Evolutionary conservation across 2,888 invertebrate genomes (phyloP).

Genomic region (Spodoptera exigua): DNA sequence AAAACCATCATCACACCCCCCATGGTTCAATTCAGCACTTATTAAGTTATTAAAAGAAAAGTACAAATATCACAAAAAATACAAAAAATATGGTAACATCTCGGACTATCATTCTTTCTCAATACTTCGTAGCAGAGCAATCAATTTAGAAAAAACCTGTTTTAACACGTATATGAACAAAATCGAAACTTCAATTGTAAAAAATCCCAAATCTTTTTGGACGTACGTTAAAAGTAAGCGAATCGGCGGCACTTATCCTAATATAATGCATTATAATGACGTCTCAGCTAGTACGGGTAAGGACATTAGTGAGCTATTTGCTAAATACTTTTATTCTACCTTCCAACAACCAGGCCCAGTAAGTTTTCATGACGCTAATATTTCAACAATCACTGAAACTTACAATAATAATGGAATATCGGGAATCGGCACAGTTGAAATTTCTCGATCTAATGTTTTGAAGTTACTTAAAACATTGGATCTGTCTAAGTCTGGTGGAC

Average conservation of each 20-base stretch:
- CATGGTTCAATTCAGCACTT: no score
- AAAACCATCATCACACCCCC: no score
- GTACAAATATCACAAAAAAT: constrained; percentile 19
- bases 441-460: neutral
- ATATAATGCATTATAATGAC: constrained; percentile 23
- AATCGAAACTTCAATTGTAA: constrained; percentile 6
- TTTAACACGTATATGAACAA: constrained; percentile 6
- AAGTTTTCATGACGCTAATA: neutral
- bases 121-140: constrained; percentile 31
- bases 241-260: constrained; percentile 32
- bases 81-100: constrained; percentile 15
- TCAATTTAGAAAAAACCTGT: constrained; percentile 26
- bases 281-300: constrained; percentile 26
- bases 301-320: constrained; percentile 42
- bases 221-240: constrained; percentile 16
- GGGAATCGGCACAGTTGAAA: neutral
- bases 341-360: constrained; percentile 5
- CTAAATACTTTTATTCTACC: constrained; percentile 24
- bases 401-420: neutral
- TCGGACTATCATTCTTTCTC: constrained; percentile 21
- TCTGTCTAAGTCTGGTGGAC: no score
- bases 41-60: no score
- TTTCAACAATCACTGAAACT: neutral
- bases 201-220: constrained; percentile 14
- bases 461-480: constrained; percentile 1